Evolutionary conservation across 2,888 invertebrate genomes (phyloP).

Genomic region (Drosophila stalkeri): DNA sequence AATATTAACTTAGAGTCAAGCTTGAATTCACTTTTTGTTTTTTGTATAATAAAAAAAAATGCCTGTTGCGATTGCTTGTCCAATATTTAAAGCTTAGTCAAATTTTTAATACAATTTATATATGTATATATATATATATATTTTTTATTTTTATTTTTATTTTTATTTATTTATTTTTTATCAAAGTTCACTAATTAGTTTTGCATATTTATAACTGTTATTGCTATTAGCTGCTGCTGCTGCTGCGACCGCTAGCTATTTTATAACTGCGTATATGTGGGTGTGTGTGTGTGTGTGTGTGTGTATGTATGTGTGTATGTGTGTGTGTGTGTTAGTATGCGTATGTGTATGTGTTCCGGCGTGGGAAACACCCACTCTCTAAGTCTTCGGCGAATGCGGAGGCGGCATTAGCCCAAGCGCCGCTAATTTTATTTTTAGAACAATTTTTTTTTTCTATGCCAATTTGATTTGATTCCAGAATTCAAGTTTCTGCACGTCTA

Average conservation of each 20-base stretch:
- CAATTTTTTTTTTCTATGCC: background rate
- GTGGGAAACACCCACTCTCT: slow-evolving; percentile 47
- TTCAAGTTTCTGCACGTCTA: background rate
- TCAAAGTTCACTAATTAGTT: slow-evolving; percentile 2
- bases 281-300: background rate
- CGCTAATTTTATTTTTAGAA: slow-evolving; percentile 3
- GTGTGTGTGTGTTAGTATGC: background rate
- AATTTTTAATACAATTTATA: no score
- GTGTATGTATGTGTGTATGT: background rate
- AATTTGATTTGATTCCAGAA: background rate
- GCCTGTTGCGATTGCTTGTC: slow-evolving; percentile 46
- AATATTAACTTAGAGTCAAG: background rate
- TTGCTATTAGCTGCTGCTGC: slow-evolving; percentile 17
- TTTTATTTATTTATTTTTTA: background rate
- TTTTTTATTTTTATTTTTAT: background rate
- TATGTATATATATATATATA: background rate
- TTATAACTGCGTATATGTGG: slow-evolving; percentile 18
- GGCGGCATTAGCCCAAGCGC: slow-evolving; percentile 3
- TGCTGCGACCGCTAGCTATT: slow-evolving; percentile 12
- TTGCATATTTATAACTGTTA: slow-evolving; percentile 3
- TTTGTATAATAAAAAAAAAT: slow-evolving; percentile 15
- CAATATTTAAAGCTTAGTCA: background rate
- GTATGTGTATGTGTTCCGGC: slow-evolving; percentile 8
- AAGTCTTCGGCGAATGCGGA: slow-evolving; percentile 7
- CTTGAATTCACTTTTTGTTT: background rate